Percentiles rank a stretch among this genome's conserved stretches.
Conservation (phyloP, 2,888 invertebrate genomes). For the Xanthostigma xanthostigma region DNA sequence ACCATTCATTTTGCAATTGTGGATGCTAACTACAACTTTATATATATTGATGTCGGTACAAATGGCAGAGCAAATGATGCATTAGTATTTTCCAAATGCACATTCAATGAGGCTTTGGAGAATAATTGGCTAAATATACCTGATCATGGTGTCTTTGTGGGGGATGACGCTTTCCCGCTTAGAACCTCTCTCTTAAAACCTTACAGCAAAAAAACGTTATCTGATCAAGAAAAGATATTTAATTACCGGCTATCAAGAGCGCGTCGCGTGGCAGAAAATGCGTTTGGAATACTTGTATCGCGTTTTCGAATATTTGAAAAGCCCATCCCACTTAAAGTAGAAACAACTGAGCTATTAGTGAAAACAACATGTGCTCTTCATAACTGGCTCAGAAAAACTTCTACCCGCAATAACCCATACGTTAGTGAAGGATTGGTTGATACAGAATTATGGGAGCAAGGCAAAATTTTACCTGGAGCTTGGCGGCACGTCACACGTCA, state of each 20-base stretch:
- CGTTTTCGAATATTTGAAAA: slow-evolving; percentile 11
- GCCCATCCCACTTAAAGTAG: slow-evolving; percentile 3
- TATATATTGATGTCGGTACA: slow-evolving; percentile 9
- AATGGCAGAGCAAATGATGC: slow-evolving; percentile 13
- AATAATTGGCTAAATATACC: slow-evolving; percentile 10
- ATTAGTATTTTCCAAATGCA: slow-evolving; percentile 11
- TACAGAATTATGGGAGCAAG: slow-evolving; percentile 2
- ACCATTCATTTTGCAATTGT: slow-evolving; percentile 12
- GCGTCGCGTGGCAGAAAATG: slow-evolving; percentile 13
- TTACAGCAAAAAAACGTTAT: slow-evolving; percentile 8
- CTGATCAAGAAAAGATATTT: slow-evolving; percentile 11
- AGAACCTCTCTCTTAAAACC: slow-evolving; percentile 10
- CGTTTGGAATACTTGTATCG: slow-evolving; percentile 14
- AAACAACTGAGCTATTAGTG: slow-evolving; percentile 11
- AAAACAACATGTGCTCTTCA: slow-evolving; percentile 15
- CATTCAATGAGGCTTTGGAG: slow-evolving; percentile 10
- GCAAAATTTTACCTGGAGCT: slow-evolving; percentile 4
- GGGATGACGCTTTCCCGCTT: slow-evolving; percentile 15
- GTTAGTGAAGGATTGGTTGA: background rate
- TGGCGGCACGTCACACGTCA: slow-evolving; percentile 5
- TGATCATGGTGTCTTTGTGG: slow-evolving; percentile 9
- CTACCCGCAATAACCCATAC: background rate
- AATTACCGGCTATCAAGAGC: slow-evolving; percentile 16
- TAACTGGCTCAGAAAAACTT: slow-evolving; percentile 14
- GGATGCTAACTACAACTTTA: slow-evolving; percentile 12